A percentile compares a stretch with the other conserved stretches of the same genome.
Conservation (phyloP, 2,888 invertebrate genomes). For the Troglohyphantes excavatus region DNA sequence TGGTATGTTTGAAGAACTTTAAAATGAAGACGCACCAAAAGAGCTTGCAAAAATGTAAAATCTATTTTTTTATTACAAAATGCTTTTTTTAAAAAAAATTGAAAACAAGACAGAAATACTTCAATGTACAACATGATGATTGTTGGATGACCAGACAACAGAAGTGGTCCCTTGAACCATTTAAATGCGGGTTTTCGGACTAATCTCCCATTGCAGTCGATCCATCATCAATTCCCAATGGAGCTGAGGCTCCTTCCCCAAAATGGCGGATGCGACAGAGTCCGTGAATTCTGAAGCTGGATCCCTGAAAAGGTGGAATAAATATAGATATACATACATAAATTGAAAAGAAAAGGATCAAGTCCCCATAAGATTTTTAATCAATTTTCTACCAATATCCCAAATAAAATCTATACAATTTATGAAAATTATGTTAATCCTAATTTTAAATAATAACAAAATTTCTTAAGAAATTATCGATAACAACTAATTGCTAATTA, state of each 20-base stretch:
- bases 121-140: slow-evolving; percentile 68
- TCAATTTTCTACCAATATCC: too few relatives aligned
- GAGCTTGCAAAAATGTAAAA: slow-evolving; percentile 18
- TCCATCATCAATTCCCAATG: background rate
- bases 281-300: background rate
- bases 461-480: too few relatives aligned
- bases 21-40: background rate
- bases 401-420: too few relatives aligned
- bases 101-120: slow-evolving; percentile 23
- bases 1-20: background rate
- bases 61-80: slow-evolving; percentile 46
- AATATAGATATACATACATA: too few relatives aligned
- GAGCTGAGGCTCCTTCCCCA: background rate
- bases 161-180: slow-evolving; percentile 40
- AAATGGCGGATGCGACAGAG: background rate
- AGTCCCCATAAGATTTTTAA: too few relatives aligned
- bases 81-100: background rate
- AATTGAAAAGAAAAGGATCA: too few relatives aligned
- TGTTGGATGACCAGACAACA: slow-evolving; percentile 17
- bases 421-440: too few relatives aligned
- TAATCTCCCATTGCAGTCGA: background rate
- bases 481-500: too few relatives aligned
- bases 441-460: too few relatives aligned
- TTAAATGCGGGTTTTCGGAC: slow-evolving; percentile 11
- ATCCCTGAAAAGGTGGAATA: background rate